A percentile compares a stretch with the other conserved stretches of the same genome.
These are phyloP conservation scores for Procambarus clarkii DNA, from an alignment of 1,140 invertebrate species.

Conservation along the genomic window DNA sequence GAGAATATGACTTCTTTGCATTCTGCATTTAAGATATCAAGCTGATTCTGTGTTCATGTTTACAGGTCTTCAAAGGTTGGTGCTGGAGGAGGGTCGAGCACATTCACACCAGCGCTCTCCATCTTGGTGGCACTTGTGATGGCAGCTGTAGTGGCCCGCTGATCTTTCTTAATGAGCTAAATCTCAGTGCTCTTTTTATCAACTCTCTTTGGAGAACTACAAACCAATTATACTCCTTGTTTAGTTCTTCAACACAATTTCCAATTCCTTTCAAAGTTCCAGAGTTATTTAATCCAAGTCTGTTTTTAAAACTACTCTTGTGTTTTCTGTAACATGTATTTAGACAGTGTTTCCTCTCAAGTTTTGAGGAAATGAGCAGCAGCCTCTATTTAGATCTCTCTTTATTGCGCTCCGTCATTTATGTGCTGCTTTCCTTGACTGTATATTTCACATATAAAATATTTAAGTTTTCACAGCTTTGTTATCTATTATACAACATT, in stretches of 20 bases:
- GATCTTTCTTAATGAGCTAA: not conserved
- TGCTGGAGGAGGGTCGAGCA: slow-evolving; percentile 2
- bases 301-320: not conserved
- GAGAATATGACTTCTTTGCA: too few species aligned
- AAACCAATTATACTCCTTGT: not conserved
- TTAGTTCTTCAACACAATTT: not conserved
- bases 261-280: not conserved
- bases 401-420: too few species aligned
- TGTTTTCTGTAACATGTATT: not conserved
- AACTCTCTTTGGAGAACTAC: not conserved
- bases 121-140: not conserved
- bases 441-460: not conserved
- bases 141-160: not conserved
- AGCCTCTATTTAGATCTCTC: too few species aligned
- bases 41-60: not conserved
- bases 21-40: not conserved
- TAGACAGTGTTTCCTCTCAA: not conserved
- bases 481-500: too few species aligned
- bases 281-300: not conserved
- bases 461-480: too few species aligned
- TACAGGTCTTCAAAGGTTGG: slow-evolving; percentile 20
- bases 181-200: not conserved
- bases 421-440: not conserved
- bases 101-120: not conserved
- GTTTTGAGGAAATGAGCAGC: too few species aligned